Conservation (phyloP, 2,113 vertebrate species). For the Mustelus asterias region DNA sequence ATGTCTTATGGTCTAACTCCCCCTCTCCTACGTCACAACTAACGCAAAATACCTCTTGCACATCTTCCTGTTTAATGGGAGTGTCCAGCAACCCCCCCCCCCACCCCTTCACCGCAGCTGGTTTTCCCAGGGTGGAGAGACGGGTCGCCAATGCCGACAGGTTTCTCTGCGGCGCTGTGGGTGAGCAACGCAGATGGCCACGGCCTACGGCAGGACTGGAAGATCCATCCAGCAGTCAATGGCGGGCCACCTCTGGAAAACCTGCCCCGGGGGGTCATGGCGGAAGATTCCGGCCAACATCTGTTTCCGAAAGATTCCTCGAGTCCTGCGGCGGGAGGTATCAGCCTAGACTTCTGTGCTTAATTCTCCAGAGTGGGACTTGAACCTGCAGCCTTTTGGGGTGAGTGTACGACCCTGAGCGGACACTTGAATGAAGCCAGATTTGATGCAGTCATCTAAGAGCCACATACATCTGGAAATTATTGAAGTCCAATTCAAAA, state of each 20-base stretch:
- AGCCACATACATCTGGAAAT: neutral
- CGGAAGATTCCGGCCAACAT: too few species aligned
- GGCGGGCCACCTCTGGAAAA: too few species aligned
- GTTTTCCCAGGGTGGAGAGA: too few species aligned
- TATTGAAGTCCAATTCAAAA: neutral
- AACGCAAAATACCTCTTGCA: neutral
- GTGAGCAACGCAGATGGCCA: too few species aligned
- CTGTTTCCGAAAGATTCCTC: neutral
- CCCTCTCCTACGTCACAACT: neutral
- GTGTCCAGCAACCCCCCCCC: too few species aligned
- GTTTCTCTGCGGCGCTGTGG: too few species aligned
- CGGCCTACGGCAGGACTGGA: too few species aligned
- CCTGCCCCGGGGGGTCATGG: too few species aligned
- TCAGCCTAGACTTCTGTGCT: neutral
- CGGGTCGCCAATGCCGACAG: too few species aligned
- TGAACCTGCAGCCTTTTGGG: neutral
- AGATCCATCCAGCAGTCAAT: too few species aligned
- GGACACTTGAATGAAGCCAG: neutral
- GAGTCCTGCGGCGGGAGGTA: neutral
- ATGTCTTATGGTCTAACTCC: neutral
- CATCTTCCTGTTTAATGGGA: neutral
- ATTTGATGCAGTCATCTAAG: neutral
- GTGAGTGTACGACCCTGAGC: neutral
- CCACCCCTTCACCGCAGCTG: too few species aligned
- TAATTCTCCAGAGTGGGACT: neutral